Conservation (phyloP, 2,113 vertebrate species). For the Gambusia affinis region DNA sequence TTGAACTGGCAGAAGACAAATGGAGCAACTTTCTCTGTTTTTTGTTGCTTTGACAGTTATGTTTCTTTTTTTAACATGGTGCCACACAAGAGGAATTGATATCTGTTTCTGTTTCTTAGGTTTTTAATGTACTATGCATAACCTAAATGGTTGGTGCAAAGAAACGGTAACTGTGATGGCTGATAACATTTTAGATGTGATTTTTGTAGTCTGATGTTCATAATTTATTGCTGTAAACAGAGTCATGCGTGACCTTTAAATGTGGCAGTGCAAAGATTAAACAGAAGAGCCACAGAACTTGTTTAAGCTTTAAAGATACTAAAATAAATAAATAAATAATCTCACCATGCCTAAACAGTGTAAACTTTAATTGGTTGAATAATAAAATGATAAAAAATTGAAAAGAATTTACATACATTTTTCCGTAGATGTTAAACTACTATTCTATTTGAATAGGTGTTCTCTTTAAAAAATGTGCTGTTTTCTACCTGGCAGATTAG, state of each 20-base stretch:
- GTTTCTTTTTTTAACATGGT: constrained; percentile 4
- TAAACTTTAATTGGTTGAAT: no score
- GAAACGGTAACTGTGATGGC: neutral
- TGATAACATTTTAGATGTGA: neutral
- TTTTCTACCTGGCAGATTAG: no score
- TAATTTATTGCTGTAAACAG: neutral
- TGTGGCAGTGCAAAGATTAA: neutral
- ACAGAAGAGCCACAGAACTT: neutral
- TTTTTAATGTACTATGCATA: neutral
- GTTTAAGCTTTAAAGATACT: neutral
- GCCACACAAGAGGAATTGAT: neutral
- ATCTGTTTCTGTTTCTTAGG: neutral
- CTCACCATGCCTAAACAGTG: no score
- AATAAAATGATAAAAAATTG: no score
- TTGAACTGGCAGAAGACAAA: constrained; percentile 4
- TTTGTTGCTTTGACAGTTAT: constrained; percentile 46
- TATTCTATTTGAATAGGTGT: no score
- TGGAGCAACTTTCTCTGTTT: constrained; percentile 30
- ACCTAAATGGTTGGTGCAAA: neutral
- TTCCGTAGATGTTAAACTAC: no score
- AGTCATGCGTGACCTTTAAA: neutral
- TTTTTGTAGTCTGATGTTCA: neutral
- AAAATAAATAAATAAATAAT: neutral
- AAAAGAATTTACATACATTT: no score
- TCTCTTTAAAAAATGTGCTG: no score